These are phyloP conservation scores for Caenorhabditis angaria DNA, from an alignment of 2,888 invertebrate genomes.

Conservation along the genomic window DNA sequence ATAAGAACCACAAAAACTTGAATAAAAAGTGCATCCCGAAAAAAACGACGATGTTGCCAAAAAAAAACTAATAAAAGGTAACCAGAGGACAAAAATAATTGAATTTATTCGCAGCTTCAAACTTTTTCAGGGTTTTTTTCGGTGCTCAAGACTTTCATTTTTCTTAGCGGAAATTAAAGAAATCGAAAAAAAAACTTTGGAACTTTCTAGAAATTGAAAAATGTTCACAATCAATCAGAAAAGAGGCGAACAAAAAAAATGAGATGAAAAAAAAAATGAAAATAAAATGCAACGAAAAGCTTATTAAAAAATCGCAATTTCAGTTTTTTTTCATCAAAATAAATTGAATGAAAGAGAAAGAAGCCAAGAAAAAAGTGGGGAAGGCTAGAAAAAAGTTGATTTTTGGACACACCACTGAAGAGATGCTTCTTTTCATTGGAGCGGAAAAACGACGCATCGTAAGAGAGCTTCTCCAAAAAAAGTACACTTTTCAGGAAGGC, in stretches of 20 bases:
- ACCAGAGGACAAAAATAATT: conserved; percentile 1
- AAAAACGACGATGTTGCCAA: background rate
- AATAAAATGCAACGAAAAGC: too few species aligned
- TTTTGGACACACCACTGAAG: background rate
- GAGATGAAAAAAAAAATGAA: too few species aligned
- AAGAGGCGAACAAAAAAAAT: too few species aligned
- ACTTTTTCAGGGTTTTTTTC: conserved; percentile 1
- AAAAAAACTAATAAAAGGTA: conserved; percentile 2
- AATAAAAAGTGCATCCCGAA: background rate
- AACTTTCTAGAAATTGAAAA: too few species aligned
- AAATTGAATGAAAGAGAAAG: background rate
- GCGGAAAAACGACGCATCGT: conserved; percentile 4
- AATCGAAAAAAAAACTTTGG: too few species aligned
- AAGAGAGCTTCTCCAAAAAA: too few species aligned
- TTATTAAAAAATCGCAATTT: background rate
- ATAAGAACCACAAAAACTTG: too few species aligned
- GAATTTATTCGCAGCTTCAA: background rate
- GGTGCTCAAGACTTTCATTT: background rate
- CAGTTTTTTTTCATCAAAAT: background rate
- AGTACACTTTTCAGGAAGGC: background rate
- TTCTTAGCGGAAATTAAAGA: background rate
- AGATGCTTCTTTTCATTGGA: background rate
- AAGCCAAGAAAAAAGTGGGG: too few species aligned
- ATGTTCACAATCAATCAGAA: too few species aligned
- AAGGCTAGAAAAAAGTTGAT: background rate